Conservation (phyloP, 2,797 vertebrate genomes). For the Cirrhinus mrigala region DNA sequence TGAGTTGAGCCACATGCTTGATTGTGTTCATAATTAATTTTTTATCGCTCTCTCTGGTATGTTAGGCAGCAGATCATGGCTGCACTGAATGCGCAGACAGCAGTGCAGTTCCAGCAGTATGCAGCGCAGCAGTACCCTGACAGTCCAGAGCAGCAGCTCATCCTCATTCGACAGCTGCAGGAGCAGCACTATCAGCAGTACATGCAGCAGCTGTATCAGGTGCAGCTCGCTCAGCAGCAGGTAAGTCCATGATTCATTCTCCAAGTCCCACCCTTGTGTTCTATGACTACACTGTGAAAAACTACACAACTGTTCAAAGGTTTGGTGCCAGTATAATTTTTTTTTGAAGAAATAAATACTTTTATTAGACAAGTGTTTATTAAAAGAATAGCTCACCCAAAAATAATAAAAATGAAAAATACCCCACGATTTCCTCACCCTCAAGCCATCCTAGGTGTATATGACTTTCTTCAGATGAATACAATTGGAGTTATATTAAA, state of each 20-base stretch:
- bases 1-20: neutral
- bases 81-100: conserved; percentile 96
- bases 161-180: conserved; percentile 97
- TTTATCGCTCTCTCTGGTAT: neutral
- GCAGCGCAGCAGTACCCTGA: conserved; percentile 98
- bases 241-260: conserved; percentile 69
- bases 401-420: no score
- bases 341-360: neutral
- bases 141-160: conserved; percentile 94
- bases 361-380: neutral
- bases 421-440: no score
- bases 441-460: no score
- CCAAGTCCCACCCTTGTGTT: neutral
- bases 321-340: neutral
- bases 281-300: neutral
- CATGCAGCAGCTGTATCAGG: conserved; percentile 99
- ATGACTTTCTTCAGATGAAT: no score
- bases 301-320: neutral
- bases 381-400: no score
- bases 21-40: neutral
- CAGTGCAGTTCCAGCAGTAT: conserved; percentile 98
- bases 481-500: no score
- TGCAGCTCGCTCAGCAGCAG: conserved; percentile 98
- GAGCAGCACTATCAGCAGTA: conserved; percentile 99
- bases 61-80: conserved; percentile 99